A percentile compares a stretch with the other conserved stretches of the same genome.
phyloP scores from a whole-genome alignment of 2,797 vertebrate species.

The Ctenosaura bakeri region DNA sequence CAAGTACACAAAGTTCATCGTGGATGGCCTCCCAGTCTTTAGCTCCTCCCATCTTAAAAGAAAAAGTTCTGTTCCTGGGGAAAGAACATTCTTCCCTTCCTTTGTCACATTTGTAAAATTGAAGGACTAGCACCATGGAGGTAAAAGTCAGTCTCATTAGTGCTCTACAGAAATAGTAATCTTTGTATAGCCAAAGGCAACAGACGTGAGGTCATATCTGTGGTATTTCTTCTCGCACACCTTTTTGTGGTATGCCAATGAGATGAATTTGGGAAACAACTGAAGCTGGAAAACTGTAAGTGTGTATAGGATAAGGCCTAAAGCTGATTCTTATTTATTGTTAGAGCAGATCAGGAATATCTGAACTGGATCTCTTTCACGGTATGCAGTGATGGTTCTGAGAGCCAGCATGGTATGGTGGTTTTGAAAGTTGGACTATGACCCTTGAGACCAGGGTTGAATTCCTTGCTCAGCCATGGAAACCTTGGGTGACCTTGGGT shows the following conservation, averaged over 20 bases:
- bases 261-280: neutral
- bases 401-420: no score
- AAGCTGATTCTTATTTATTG: neutral
- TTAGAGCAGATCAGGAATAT: neutral
- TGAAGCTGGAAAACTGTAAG: neutral
- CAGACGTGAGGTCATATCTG: constrained; percentile 37
- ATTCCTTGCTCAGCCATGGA: no score
- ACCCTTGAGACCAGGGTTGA: no score
- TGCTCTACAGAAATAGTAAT: neutral
- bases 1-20: no score
- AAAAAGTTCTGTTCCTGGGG: no score
- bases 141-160: neutral
- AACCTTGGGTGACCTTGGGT: no score
- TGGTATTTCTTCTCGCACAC: constrained; percentile 30
- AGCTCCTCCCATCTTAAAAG: no score
- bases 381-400: no score
- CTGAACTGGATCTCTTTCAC: neutral
- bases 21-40: no score
- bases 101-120: neutral
- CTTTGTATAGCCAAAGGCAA: neutral
- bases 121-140: neutral
- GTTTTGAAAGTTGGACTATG: no score
- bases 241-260: neutral
- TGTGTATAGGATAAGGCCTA: neutral
- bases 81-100: neutral